These are phyloP conservation scores for Alauda arvensis DNA, from an alignment of 2,797 vertebrate species.

Conservation along the genomic window DNA sequence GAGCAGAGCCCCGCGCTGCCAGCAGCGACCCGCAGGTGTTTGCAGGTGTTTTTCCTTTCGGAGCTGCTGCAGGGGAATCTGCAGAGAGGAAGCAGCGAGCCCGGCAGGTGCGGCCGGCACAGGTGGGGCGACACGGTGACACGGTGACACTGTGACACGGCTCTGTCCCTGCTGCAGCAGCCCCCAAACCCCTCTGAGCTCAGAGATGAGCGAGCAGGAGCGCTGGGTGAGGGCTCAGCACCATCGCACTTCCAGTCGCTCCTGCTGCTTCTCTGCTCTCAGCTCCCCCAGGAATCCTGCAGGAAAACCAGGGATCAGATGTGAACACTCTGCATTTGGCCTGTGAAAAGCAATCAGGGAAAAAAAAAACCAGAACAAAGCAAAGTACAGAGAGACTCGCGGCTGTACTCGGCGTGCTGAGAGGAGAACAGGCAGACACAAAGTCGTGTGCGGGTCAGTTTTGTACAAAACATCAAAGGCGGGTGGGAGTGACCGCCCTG, in stretches of 20 bases:
- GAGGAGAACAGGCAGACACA: neutral
- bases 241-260: neutral
- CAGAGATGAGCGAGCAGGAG: neutral
- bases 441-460: neutral
- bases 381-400: neutral
- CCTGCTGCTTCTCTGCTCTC: neutral
- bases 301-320: neutral
- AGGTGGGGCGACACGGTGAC: neutral
- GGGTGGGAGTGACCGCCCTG: neutral
- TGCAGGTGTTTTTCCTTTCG: neutral
- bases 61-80: accelerated
- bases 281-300: neutral
- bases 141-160: neutral
- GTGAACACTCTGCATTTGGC: neutral
- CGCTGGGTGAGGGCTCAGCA: neutral
- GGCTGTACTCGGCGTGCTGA: neutral
- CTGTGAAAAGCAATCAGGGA: neutral
- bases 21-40: no score
- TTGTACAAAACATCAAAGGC: neutral
- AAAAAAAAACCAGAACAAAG: neutral
- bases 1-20: neutral
- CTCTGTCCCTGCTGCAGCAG: neutral
- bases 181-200: neutral
- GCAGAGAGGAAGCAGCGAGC: neutral
- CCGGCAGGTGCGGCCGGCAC: neutral